Evolutionary conservation across 1,140 invertebrate species (phyloP).

Genomic region (Rhopalosiphum padi): DNA sequence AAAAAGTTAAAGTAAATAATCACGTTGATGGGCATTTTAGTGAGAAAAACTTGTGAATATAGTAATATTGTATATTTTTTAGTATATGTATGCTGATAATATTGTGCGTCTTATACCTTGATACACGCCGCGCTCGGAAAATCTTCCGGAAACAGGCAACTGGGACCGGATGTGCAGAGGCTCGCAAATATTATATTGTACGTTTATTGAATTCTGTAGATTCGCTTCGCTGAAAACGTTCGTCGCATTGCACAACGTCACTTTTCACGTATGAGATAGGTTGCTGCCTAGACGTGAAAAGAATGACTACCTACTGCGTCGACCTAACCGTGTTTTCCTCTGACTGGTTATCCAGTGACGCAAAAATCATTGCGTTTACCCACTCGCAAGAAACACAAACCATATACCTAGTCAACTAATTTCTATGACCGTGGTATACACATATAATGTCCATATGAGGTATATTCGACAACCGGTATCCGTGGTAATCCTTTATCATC

Average conservation of each 20-base stretch:
- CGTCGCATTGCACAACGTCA: not conserved
- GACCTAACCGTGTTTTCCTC: not conserved
- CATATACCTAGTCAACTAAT: not conserved
- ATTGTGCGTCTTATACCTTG: not conserved
- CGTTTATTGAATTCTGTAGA: not conserved
- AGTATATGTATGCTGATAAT: no score
- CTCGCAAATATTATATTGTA: not conserved
- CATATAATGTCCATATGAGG: no score
- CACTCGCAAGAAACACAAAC: not conserved
- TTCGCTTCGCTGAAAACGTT: not conserved
- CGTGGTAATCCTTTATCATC: not conserved
- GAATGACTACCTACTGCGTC: not conserved
- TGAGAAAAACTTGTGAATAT: not conserved
- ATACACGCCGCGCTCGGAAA: not conserved
- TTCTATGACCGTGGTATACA: not conserved
- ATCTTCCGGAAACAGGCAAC: not conserved
- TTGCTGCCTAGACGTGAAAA: not conserved
- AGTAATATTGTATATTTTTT: not conserved
- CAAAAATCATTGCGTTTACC: not conserved
- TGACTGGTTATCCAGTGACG: not conserved
- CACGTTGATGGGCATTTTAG: not conserved
- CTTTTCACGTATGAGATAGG: not conserved
- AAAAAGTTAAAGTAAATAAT: not conserved
- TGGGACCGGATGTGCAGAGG: not conserved
- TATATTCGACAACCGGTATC: not conserved